These are phyloP conservation scores for Collichthys lucidus DNA, from an alignment of 2,113 vertebrate species.

Conservation along the genomic window DNA sequence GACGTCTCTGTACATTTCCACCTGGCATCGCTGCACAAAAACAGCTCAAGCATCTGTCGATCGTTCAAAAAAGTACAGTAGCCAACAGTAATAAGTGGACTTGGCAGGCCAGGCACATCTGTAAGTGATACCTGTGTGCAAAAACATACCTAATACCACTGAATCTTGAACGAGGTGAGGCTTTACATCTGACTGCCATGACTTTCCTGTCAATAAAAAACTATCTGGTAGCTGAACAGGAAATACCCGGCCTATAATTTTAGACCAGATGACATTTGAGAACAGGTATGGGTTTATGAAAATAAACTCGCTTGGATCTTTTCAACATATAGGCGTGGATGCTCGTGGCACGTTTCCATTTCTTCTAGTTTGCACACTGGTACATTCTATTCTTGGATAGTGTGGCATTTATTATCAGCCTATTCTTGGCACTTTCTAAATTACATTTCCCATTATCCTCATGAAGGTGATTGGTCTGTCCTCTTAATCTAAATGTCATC, in stretches of 20 bases:
- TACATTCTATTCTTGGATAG: neutral
- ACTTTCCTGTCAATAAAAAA: neutral
- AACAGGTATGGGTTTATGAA: slow-evolving; percentile 21
- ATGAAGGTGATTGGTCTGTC: neutral
- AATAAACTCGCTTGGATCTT: neutral
- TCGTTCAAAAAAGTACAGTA: neutral
- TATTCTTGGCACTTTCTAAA: neutral
- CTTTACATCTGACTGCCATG: neutral
- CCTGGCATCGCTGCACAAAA: slow-evolving; percentile 1
- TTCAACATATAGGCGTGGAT: neutral
- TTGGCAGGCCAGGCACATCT: neutral
- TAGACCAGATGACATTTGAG: neutral
- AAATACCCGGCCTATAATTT: neutral
- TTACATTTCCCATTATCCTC: neutral
- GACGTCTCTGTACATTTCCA: neutral
- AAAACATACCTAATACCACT: neutral
- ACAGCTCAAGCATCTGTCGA: neutral
- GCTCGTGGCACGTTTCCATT: neutral
- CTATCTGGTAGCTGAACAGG: slow-evolving; percentile 10
- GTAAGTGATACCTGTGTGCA: neutral
- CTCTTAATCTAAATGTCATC: neutral
- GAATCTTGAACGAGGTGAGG: neutral
- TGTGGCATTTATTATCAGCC: neutral
- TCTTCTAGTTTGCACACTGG: neutral
- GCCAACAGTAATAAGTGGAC: neutral